phyloP scores from a whole-genome alignment of 2,888 invertebrate species.

The Zhuqinia jingwanae region DNA sequence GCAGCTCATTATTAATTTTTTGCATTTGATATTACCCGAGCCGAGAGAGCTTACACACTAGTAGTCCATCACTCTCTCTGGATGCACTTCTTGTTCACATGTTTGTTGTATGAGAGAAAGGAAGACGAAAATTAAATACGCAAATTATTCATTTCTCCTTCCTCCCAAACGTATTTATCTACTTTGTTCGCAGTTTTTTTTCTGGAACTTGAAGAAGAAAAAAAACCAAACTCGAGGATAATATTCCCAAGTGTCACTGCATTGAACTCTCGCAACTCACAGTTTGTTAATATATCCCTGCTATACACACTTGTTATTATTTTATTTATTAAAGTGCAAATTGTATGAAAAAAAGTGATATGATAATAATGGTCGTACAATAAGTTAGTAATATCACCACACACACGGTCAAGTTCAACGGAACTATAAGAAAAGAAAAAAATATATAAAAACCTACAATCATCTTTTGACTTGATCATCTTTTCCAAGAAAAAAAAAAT shows the following conservation, averaged over 20 bases:
- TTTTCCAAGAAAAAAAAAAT: background rate
- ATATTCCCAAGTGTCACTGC: conserved; percentile 65
- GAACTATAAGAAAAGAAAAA: too few relatives aligned
- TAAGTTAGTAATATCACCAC: conserved; percentile 1
- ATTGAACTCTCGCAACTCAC: conserved; percentile 37
- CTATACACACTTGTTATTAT: background rate
- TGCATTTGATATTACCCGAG: conserved; percentile 26
- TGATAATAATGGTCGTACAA: too few relatives aligned
- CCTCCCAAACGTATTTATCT: conserved; percentile 23
- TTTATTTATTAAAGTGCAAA: too few relatives aligned
- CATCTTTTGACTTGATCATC: conserved; percentile 17
- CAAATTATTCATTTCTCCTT: conserved; percentile 64
- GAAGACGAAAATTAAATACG: conserved; percentile 59
- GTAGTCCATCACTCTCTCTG: too few relatives aligned
- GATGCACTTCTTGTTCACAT: too few relatives aligned
- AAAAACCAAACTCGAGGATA: too few relatives aligned
- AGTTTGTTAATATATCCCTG: conserved; percentile 18
- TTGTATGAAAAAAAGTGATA: too few relatives aligned
- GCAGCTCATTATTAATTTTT: conserved; percentile 69
- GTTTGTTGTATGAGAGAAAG: too few relatives aligned
- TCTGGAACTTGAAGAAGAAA: conserved; percentile 34
- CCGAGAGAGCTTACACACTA: background rate
- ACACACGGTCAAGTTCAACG: conserved; percentile 64
- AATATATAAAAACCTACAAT: too few relatives aligned
- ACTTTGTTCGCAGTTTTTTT: background rate